Conservation (phyloP, 1,140 invertebrate genomes). For the Panagrolaimus sp. region DNA sequence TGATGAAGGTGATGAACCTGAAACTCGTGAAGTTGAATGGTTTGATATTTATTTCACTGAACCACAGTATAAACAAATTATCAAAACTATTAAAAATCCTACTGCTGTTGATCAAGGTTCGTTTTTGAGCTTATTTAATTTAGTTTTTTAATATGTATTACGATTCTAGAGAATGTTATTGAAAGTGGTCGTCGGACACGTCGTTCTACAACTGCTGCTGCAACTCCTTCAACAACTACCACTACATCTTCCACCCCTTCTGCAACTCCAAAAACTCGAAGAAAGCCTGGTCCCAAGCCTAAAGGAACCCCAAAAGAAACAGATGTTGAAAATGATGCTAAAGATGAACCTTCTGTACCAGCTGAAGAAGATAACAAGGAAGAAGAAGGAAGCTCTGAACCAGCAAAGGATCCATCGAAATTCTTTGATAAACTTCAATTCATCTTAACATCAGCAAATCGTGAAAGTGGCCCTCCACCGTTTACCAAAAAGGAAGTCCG, state of each 20-base stretch:
- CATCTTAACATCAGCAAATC: conserved; percentile 49
- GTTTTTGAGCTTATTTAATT: not conserved
- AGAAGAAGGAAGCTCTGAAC: not conserved
- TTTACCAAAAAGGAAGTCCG: conserved; percentile 54
- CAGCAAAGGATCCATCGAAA: not conserved
- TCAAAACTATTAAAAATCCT: not conserved
- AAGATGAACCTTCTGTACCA: conserved; percentile 18
- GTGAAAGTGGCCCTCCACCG: conserved; percentile 24
- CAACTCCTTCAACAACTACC: conserved; percentile 18
- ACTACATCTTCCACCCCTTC: not conserved
- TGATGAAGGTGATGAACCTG: conserved; percentile 1
- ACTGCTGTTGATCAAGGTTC: not conserved
- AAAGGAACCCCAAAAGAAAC: conserved; percentile 11
- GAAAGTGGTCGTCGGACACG: not conserved
- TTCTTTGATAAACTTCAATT: conserved; percentile 45
- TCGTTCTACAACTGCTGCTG: not conserved
- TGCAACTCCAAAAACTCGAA: not conserved
- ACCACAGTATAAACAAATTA: not conserved
- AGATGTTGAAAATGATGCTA: no score
- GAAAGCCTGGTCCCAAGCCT: conserved; percentile 13
- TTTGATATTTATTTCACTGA: not conserved
- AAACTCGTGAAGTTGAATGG: conserved; percentile 7
- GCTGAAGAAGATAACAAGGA: not conserved
- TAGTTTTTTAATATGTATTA: not conserved
- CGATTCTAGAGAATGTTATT: not conserved